phyloP scores from a whole-genome alignment of 2,113 vertebrate species.

The Labeo catla region DNA sequence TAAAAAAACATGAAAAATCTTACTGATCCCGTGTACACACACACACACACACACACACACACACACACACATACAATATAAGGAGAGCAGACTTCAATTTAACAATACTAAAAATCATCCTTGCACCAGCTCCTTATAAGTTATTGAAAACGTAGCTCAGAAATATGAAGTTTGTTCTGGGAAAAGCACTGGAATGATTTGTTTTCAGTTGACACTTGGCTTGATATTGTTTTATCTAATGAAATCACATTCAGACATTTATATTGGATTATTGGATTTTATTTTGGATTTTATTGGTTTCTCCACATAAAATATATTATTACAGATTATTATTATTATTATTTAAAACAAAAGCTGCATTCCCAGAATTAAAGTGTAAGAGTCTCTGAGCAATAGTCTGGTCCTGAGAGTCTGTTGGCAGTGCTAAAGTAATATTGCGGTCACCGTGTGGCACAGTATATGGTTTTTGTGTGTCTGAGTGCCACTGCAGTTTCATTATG shows the following conservation, averaged over 20 bases:
- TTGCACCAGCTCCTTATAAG: not conserved
- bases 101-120: no score
- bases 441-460: not conserved
- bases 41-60: no score
- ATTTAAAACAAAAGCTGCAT: not conserved
- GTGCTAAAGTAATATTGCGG: not conserved
- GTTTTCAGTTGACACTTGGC: not conserved
- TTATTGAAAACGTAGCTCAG: not conserved
- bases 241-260: not conserved
- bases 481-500: not conserved
- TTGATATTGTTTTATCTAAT: not conserved
- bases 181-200: not conserved
- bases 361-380: not conserved
- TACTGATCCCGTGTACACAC: no score
- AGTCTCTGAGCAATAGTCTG: not conserved
- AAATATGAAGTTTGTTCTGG: not conserved
- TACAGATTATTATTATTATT: not conserved
- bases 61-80: no score
- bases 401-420: not conserved
- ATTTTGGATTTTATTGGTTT: not conserved
- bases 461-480: not conserved
- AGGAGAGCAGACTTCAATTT: no score
- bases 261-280: not conserved
- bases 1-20: no score
- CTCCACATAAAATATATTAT: not conserved